A percentile compares a stretch with the other conserved stretches of the same genome.
phyloP scores from a whole-genome alignment of 1,140 invertebrate genomes.

The Pentalonia nigronervosa region DNA sequence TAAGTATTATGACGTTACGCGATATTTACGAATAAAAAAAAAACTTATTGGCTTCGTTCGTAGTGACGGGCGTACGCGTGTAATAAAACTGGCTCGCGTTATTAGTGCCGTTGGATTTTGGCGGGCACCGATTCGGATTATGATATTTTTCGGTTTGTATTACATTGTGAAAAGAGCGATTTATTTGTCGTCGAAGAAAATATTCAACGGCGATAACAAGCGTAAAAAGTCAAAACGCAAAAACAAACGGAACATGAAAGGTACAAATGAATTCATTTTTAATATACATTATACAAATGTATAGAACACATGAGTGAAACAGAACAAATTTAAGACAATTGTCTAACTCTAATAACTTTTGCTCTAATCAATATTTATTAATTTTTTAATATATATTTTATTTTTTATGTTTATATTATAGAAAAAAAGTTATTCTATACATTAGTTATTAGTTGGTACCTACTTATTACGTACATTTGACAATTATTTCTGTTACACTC shows the following conservation, averaged over 20 bases:
- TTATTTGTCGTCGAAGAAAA: slow-evolving; percentile 52
- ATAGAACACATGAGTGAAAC: neutral
- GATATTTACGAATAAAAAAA: neutral
- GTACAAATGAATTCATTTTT: neutral
- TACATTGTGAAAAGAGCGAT: slow-evolving; percentile 48
- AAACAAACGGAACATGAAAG: slow-evolving; percentile 33
- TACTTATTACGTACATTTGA: neutral
- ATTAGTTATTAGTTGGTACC: too few species aligned
- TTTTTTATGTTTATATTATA: neutral
- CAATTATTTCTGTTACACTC: neutral
- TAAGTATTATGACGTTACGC: neutral
- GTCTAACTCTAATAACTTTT: neutral
- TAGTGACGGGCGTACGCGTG: neutral
- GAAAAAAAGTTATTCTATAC: neutral
- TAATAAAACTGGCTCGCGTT: slow-evolving; percentile 36
- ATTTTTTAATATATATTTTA: neutral
- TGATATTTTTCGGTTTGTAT: slow-evolving; percentile 52
- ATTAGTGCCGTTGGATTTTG: neutral
- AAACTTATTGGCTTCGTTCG: neutral
- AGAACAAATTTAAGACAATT: neutral
- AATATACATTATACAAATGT: neutral
- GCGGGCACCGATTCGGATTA: slow-evolving; percentile 42
- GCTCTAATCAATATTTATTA: neutral
- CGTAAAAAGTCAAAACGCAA: slow-evolving; percentile 48
- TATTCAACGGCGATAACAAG: slow-evolving; percentile 36